Evolutionary conservation across 2,888 invertebrate species (phyloP).

Genomic region (Lutraria lutraria): DNA sequence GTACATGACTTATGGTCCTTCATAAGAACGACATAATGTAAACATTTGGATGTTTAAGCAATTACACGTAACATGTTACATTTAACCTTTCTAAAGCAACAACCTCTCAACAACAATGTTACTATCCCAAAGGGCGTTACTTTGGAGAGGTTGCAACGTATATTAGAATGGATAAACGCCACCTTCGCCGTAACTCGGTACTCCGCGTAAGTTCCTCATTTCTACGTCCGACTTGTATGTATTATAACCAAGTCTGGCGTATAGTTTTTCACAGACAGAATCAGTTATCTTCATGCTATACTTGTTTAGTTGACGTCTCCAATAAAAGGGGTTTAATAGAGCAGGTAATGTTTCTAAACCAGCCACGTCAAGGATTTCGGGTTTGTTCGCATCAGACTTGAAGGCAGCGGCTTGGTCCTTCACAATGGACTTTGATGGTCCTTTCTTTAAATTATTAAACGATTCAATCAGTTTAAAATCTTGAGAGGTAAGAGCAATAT

Average conservation of each 20-base stretch:
- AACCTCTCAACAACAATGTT: no score
- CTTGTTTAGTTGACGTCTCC: slow-evolving; percentile 10
- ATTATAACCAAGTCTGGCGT: slow-evolving; percentile 27
- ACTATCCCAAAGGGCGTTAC: no score
- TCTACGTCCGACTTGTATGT: neutral
- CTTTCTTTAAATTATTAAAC: neutral
- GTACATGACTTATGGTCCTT: no score
- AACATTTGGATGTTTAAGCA: no score
- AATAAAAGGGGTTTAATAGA: slow-evolving; percentile 22
- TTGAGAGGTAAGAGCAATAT: neutral
- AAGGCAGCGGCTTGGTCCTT: neutral
- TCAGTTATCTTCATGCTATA: neutral
- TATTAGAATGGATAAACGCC: slow-evolving; percentile 36
- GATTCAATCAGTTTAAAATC: slow-evolving; percentile 19
- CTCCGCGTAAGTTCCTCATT: neutral
- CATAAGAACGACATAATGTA: no score
- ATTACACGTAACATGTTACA: no score
- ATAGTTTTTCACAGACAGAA: neutral
- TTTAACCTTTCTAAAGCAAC: no score
- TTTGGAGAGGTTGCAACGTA: no score
- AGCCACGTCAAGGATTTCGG: neutral
- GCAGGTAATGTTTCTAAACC: neutral
- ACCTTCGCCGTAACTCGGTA: slow-evolving; percentile 32
- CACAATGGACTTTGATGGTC: neutral
- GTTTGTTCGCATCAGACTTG: neutral